A percentile compares a stretch with the other conserved stretches of the same genome.
Conservation (phyloP, 1,140 invertebrate genomes). For the Archegozetes longisetosus region DNA sequence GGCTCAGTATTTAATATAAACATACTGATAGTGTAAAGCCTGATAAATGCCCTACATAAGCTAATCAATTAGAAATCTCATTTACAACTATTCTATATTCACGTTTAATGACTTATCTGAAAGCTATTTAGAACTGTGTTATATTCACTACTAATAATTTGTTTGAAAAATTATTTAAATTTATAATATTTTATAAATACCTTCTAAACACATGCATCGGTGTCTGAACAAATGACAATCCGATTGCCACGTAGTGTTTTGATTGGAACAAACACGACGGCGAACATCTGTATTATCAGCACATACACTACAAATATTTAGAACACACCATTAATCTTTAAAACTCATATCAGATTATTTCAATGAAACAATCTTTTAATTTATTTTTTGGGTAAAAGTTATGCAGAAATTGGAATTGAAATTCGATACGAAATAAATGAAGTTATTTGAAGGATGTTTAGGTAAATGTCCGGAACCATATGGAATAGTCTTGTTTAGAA, state of each 20-base stretch:
- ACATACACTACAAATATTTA: slow-evolving; percentile 8
- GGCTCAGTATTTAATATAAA: too few relatives aligned
- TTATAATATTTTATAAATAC: slow-evolving; percentile 26
- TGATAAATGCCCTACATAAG: too few relatives aligned
- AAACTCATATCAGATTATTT: too few relatives aligned
- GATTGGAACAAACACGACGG: slow-evolving; percentile 66
- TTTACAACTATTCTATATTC: too few relatives aligned
- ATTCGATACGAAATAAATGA: slow-evolving; percentile 4
- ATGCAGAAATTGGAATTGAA: not conserved
- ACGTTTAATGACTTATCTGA: too few relatives aligned
- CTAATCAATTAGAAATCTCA: too few relatives aligned
- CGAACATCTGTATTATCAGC: slow-evolving; percentile 9
- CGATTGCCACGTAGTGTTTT: slow-evolving; percentile 80
- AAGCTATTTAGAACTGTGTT: too few relatives aligned
- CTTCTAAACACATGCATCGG: slow-evolving; percentile 66
- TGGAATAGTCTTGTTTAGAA: too few relatives aligned
- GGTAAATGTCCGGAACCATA: not conserved
- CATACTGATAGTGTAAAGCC: too few relatives aligned
- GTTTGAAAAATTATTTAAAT: not conserved
- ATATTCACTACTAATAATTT: not conserved
- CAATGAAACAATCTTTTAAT: too few relatives aligned
- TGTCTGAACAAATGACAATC: slow-evolving; percentile 82
- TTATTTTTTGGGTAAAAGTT: not conserved
- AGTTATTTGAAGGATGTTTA: not conserved
- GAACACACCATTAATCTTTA: not conserved